Conservation (phyloP, 2,888 invertebrate genomes). For the Suillia variegata region DNA sequence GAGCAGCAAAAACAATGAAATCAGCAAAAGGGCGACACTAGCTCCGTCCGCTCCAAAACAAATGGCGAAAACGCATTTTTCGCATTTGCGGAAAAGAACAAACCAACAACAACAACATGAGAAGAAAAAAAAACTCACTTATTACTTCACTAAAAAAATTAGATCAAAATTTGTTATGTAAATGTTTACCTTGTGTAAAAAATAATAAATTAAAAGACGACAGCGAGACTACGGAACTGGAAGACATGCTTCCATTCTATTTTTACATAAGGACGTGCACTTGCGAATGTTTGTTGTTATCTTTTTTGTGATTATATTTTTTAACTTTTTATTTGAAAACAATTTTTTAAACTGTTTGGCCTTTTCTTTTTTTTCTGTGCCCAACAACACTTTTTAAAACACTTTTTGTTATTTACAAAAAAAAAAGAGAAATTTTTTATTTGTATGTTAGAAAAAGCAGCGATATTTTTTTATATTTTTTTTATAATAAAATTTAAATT, state of each 20-base stretch:
- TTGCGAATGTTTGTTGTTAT: conserved; percentile 6
- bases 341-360: background rate
- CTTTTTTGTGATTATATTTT: too few relatives aligned
- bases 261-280: conserved; percentile 41
- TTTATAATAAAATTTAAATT: conserved; percentile 1
- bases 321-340: background rate
- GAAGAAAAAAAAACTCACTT: too few relatives aligned
- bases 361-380: background rate
- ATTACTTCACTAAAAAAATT: too few relatives aligned
- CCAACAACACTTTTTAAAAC: background rate
- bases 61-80: too few relatives aligned
- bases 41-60: too few relatives aligned
- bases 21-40: too few relatives aligned
- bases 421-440: too few relatives aligned
- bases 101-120: background rate
- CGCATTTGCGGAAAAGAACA: conserved; percentile 21
- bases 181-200: conserved; percentile 60
- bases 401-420: background rate
- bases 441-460: too few relatives aligned
- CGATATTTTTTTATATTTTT: background rate
- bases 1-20: too few relatives aligned
- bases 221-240: conserved; percentile 60
- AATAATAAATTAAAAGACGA: conserved; percentile 62
- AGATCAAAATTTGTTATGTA: too few relatives aligned
- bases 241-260: conserved; percentile 62